Base-by-base conservation (phyloP, 2,797 vertebrate species). In the Gallirallus australis region DNA sequence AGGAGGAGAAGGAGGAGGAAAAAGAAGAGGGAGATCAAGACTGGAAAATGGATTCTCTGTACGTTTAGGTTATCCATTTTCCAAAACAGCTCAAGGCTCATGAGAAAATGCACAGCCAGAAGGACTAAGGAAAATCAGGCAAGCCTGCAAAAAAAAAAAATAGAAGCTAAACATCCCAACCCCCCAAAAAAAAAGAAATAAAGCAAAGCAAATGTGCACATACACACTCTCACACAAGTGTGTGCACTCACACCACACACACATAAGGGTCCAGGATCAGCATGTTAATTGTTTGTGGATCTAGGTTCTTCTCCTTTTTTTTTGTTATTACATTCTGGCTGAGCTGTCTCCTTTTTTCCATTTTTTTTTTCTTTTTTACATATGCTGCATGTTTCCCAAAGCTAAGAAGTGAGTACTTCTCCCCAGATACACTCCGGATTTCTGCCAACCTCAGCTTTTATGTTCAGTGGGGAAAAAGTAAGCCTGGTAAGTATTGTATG, bases 51-150 rank as follows among this genome's bases (percentile, higher is more conserved):
- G 93, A 96, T 71, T 96, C 79, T 66, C 52, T 90, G 95, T 77
- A 76, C 96, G 84, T 96, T 96, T 94, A 94, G 96, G 91, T 92
- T 95, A 73, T 92, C 80, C 42, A 64, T 95, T 93, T 94, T 85
- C 91, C 95, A 96, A 97, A 97, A 88, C 93, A 95, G 96, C 89
- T 86, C 60, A 93, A 93, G 64, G 87, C 93, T 94, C 76, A 96
- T 65, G 83, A 97, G 88, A 97, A 97, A 98, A 97, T 72, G 92
- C 90, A 97, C 86, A 97, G 96, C 94, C 97, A 95, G 96, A 97
- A 97, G 76, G 84, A 97, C 56, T 84, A 75, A 96, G 80, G 80
- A 96, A 97, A 97, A 97, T 87, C 88, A 97, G 88, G 66, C 91
- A 96, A 96, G 84, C 87, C 93, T 95, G 93, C 82, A 96, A 97